These are phyloP conservation scores for Epinephelus cyanopodus DNA, from an alignment of 2,113 vertebrate genomes.

Conservation along the genomic window DNA sequence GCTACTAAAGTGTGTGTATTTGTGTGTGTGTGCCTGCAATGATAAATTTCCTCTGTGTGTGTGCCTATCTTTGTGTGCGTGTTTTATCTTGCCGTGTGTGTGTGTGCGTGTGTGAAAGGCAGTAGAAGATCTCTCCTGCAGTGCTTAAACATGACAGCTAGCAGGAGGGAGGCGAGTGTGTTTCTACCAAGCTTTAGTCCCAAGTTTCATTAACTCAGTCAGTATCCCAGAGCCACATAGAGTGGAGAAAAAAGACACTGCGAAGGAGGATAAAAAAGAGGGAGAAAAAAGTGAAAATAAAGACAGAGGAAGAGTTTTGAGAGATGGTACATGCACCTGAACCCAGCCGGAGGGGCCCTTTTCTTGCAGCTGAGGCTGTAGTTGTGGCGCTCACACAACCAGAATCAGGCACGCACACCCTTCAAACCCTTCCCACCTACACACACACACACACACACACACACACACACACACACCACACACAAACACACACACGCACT, in stretches of 20 bases:
- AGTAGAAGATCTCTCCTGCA: conserved; percentile 17
- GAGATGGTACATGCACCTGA: conserved; percentile 56
- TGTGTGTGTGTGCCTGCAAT: conserved; percentile 17
- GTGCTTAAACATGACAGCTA: conserved; percentile 30
- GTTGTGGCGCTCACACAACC: background rate
- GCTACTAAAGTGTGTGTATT: conserved; percentile 51
- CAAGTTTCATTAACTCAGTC: conserved; percentile 54
- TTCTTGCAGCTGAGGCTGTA: conserved; percentile 59
- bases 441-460: conserved; percentile 16
- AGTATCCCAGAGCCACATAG: conserved; percentile 29
- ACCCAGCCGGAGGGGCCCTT: conserved; percentile 53
- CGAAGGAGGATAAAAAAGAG: background rate
- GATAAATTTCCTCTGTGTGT: conserved; percentile 1
- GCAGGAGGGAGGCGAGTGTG: conserved; percentile 11
- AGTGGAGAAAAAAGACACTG: background rate
- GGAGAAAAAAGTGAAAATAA: conserved; percentile 12
- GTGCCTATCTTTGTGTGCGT: conserved; percentile 14
- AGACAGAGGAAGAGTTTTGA: conserved; percentile 28
- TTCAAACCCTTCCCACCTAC: conserved; percentile 16
- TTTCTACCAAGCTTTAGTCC: conserved; percentile 34
- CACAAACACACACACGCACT: conserved; percentile 19
- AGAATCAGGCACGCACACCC: conserved; percentile 21
- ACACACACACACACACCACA: conserved; percentile 18
- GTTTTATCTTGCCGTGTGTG: conserved; percentile 17
- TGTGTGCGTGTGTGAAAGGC: conserved; percentile 32